Conservation (phyloP, 2,113 vertebrate species). For the Promerops cafer region DNA sequence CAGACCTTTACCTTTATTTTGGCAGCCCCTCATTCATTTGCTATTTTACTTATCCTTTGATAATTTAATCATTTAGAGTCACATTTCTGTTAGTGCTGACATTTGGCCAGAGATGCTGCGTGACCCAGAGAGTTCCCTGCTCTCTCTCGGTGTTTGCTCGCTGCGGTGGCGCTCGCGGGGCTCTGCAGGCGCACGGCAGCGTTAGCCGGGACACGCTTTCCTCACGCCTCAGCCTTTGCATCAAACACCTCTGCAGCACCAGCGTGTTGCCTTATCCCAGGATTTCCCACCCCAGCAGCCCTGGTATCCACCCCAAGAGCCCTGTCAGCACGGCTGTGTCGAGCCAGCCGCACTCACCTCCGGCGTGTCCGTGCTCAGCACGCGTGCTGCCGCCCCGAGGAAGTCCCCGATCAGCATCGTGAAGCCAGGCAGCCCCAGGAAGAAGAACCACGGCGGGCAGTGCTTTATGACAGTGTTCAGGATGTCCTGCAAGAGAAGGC, state of each 20-base stretch:
- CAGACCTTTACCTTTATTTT: not conserved
- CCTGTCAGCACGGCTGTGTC: slow-evolving; percentile 52
- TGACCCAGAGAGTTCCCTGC: not conserved
- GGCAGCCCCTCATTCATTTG: not conserved
- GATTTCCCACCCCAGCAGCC: slow-evolving; percentile 68
- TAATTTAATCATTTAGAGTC: not conserved
- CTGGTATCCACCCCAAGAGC: slow-evolving; percentile 48
- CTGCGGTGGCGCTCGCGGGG: not conserved
- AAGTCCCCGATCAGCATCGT: slow-evolving; percentile 92
- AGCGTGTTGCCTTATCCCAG: slow-evolving; percentile 48
- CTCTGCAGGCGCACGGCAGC: not conserved
- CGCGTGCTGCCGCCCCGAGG: slow-evolving; percentile 80
- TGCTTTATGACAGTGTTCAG: slow-evolving; percentile 88
- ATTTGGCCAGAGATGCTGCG: not conserved
- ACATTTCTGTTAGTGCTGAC: not conserved
- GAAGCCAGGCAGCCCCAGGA: slow-evolving; percentile 91
- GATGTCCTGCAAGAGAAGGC: slow-evolving; percentile 79
- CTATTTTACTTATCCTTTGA: not conserved
- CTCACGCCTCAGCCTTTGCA: slow-evolving; percentile 60
- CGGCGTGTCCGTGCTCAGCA: slow-evolving; percentile 78
- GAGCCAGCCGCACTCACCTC: slow-evolving; percentile 78
- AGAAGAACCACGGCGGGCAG: slow-evolving; percentile 92
- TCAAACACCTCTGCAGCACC: slow-evolving; percentile 64
- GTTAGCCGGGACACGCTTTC: slow-evolving; percentile 38
- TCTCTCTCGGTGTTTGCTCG: not conserved